These are phyloP conservation scores for Porites rus DNA, from an alignment of 92 coral and sea anemone species.

Conservation along the genomic window DNA sequence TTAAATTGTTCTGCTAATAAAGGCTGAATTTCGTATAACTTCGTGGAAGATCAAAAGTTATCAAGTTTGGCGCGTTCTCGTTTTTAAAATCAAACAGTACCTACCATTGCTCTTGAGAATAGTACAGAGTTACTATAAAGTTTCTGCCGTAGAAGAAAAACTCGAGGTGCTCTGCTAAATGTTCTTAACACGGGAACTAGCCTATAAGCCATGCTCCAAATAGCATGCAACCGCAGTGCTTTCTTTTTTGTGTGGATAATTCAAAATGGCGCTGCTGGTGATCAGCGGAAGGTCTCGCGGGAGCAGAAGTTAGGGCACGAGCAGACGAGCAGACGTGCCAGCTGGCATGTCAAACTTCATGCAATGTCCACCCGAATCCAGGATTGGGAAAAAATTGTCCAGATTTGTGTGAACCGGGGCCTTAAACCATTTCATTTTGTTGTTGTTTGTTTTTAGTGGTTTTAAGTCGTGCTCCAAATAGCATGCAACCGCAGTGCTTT, in stretches of 20 bases:
- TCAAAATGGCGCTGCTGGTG: conserved; percentile 50
- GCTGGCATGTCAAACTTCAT: not conserved
- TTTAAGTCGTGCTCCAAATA: conserved; percentile 73
- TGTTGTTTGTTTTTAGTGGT: too few relatives aligned
- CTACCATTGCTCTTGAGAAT: conserved; percentile 77
- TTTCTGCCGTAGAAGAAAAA: conserved; percentile 39
- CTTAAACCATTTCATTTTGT: too few relatives aligned
- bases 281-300: conserved; percentile 64
- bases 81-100: conserved; percentile 1
- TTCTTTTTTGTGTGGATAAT: not conserved
- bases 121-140: conserved; percentile 31
- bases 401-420: too few relatives aligned
- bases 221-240: not conserved
- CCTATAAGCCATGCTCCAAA: conserved; percentile 81
- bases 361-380: not conserved
- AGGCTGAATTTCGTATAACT: too few relatives aligned
- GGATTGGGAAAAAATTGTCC: too few relatives aligned
- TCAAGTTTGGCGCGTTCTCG: not conserved
- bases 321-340: not conserved
- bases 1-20: too few relatives aligned
- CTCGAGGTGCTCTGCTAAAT: conserved; percentile 35
- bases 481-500: not conserved
- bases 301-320: conserved; percentile 17
- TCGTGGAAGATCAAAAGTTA: not conserved
- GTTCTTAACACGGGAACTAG: conserved; percentile 47